phyloP scores from a whole-genome alignment of 2,797 vertebrate species.

The Darevskia mixta region DNA sequence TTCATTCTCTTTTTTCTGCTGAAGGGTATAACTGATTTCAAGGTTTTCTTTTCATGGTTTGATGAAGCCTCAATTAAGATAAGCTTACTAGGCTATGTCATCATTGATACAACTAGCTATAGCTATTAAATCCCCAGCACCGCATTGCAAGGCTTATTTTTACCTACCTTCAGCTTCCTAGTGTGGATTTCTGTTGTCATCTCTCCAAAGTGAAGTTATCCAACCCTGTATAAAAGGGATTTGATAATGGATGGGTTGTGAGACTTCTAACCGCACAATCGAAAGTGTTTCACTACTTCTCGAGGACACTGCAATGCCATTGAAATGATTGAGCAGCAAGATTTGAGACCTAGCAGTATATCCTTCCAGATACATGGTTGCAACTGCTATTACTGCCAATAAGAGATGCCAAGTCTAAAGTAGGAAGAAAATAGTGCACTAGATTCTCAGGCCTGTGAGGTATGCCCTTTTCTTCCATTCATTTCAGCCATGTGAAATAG shows the following conservation, averaged over 20 bases:
- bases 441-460: not conserved
- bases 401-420: not conserved
- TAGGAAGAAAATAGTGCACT: not conserved
- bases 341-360: not conserved
- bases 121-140: not conserved
- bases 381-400: not conserved
- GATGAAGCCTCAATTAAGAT: not conserved
- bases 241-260: conserved; percentile 28
- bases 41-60: not conserved
- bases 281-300: not conserved
- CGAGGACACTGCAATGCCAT: not conserved
- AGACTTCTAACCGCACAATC: not conserved
- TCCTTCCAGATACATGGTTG: not conserved
- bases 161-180: conserved; percentile 1
- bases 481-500: not conserved
- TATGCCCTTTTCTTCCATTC: not conserved
- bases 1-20: not conserved
- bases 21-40: not conserved
- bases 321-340: accelerated
- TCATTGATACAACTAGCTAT: not conserved
- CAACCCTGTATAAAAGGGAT: conserved; percentile 19
- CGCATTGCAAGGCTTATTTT: conserved; percentile 8
- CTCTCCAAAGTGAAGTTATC: conserved; percentile 28
- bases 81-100: too few species aligned
- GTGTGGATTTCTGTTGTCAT: not conserved